Conservation (phyloP, 1,140 invertebrate genomes). For the Macrotrachela quadricornifera region DNA sequence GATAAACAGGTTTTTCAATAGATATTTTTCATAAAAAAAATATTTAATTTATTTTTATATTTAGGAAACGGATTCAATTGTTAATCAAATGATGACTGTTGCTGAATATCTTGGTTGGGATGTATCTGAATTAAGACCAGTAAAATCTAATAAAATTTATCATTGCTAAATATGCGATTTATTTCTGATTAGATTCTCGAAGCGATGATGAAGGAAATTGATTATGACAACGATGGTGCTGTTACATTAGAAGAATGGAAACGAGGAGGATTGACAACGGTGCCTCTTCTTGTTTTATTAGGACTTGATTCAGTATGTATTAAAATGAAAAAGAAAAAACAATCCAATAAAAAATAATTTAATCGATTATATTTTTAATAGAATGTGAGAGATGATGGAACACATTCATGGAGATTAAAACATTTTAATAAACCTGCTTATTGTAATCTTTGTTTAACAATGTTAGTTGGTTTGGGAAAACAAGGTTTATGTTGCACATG, state of each 20-base stretch:
- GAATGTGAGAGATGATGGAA: conserved; percentile 88
- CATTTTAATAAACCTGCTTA: conserved; percentile 85
- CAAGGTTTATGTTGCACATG: conserved; percentile 78
- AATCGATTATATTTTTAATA: conserved; percentile 28
- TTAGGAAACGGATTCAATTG: conserved; percentile 71
- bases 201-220: conserved; percentile 96
- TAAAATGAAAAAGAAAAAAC: no score
- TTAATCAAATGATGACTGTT: conserved; percentile 95
- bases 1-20: conserved; percentile 44
- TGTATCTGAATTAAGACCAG: conserved; percentile 75
- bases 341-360: no score
- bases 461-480: conserved; percentile 80
- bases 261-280: conserved; percentile 76
- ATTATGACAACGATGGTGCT: conserved; percentile 88
- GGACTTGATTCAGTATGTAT: conserved; percentile 45
- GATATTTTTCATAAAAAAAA: no score
- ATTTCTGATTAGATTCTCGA: conserved; percentile 35
- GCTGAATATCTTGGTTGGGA: conserved; percentile 93
- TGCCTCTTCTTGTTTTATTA: conserved; percentile 69
- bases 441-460: conserved; percentile 81
- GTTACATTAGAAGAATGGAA: conserved; percentile 93
- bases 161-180: no score
- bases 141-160: conserved; percentile 20
- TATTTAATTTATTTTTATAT: background rate
- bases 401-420: conserved; percentile 78